A percentile compares a stretch with the other conserved stretches of the same genome.
Evolutionary conservation across 2,113 vertebrate genomes (phyloP).

Genomic region (Hemiprocne comata): DNA sequence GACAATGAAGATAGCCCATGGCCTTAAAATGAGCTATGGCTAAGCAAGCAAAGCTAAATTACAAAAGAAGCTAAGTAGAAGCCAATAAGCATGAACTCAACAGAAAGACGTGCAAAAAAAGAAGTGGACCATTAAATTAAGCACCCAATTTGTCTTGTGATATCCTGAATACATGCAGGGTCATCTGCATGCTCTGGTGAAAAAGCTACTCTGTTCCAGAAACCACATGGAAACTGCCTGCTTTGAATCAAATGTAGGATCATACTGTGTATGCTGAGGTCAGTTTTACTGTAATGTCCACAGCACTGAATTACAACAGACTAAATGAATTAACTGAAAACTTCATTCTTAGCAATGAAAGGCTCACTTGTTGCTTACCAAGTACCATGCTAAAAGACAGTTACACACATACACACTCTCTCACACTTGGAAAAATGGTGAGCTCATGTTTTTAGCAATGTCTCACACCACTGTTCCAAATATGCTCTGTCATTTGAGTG

Average conservation of each 20-base stretch:
- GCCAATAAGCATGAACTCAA: not conserved
- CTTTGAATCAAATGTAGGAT: not conserved
- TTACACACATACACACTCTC: not conserved
- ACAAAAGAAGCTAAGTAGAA: not conserved
- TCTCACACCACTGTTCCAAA: not conserved
- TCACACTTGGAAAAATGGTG: not conserved
- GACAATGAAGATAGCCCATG: not conserved
- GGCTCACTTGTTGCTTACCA: not conserved
- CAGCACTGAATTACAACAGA: not conserved
- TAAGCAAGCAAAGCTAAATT: not conserved
- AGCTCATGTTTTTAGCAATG: not conserved
- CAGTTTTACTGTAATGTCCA: not conserved
- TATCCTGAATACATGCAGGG: not conserved
- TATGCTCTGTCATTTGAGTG: not conserved
- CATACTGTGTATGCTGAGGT: not conserved
- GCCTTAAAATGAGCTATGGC: not conserved
- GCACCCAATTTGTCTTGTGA: not conserved
- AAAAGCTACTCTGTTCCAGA: not conserved
- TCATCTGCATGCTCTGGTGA: not conserved
- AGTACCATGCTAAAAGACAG: not conserved
- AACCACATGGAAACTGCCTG: not conserved
- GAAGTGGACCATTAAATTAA: not conserved
- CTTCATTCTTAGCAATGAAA: conserved; percentile 13
- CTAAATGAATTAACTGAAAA: conserved; percentile 4
- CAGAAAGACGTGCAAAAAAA: not conserved